A percentile compares a stretch with the other conserved stretches of the same genome.
Evolutionary conservation across 2,888 invertebrate genomes (phyloP).

Genomic region (Alviniconcha strummeri): DNA sequence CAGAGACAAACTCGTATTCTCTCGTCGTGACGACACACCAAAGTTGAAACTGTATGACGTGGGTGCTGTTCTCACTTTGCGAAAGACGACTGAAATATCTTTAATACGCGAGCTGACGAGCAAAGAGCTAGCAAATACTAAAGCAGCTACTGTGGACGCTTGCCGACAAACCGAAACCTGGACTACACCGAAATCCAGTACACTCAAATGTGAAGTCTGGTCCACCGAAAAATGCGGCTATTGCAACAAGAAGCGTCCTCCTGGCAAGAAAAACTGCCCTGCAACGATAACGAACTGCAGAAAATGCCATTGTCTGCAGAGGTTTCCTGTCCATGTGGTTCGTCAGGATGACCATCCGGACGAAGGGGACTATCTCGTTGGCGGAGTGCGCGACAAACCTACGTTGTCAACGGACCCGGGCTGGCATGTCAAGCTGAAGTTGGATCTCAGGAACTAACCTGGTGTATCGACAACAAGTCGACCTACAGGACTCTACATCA

Average conservation of each 20-base stretch:
- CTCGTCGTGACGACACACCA: background rate
- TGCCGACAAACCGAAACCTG: background rate
- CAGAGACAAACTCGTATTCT: background rate
- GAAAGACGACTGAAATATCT: background rate
- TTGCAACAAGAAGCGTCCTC: background rate
- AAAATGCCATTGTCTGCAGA: background rate
- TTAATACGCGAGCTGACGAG: background rate
- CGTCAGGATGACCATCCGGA: background rate
- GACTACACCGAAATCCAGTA: background rate
- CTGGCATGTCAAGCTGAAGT: background rate
- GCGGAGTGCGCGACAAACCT: background rate
- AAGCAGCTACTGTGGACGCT: background rate
- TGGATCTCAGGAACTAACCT: background rate
- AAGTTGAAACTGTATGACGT: background rate
- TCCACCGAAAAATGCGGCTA: background rate
- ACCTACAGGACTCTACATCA: background rate
- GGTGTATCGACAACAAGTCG: conserved; percentile 12
- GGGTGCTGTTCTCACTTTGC: background rate
- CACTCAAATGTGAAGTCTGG: background rate
- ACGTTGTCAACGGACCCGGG: background rate
- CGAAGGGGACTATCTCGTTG: background rate
- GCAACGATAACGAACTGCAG: background rate
- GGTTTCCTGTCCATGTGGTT: background rate
- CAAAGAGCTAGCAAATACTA: too few species aligned
- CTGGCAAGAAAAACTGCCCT: background rate